Evolutionary conservation across 2,113 vertebrate genomes (phyloP).

Genomic region (Antigone vipio): DNA sequence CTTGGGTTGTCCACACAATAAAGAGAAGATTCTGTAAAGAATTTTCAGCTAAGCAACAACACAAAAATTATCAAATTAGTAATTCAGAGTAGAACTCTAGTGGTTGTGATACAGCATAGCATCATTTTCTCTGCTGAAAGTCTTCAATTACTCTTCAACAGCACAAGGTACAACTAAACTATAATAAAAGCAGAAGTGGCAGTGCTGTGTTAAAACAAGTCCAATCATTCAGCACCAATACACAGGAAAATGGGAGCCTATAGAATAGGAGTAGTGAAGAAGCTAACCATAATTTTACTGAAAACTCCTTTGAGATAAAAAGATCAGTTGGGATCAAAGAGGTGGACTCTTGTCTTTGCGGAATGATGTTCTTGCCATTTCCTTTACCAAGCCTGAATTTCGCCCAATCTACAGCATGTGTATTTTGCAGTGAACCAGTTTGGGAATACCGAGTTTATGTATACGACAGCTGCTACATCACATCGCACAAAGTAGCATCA

Average conservation of each 20-base stretch:
- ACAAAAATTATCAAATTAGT: neutral
- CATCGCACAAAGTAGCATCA: neutral
- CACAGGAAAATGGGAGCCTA: neutral
- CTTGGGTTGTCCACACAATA: neutral
- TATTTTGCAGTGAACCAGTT: neutral
- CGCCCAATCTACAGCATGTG: neutral
- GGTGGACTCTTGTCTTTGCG: neutral
- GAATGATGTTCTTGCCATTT: neutral
- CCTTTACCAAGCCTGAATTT: neutral
- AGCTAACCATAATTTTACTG: neutral
- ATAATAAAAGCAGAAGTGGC: neutral
- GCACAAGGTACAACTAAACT: neutral
- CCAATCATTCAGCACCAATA: neutral
- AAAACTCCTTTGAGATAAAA: neutral
- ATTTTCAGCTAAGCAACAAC: neutral
- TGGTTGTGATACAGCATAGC: neutral
- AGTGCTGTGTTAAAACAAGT: neutral
- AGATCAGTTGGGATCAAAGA: neutral
- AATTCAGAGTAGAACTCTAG: neutral
- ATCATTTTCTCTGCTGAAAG: neutral
- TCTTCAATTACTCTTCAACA: neutral
- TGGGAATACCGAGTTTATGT: neutral
- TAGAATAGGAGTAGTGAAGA: neutral
- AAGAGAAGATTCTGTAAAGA: neutral
- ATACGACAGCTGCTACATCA: neutral